Base-by-base conservation (phyloP, 2,888 invertebrate genomes). In the Aethes cnicana region DNA sequence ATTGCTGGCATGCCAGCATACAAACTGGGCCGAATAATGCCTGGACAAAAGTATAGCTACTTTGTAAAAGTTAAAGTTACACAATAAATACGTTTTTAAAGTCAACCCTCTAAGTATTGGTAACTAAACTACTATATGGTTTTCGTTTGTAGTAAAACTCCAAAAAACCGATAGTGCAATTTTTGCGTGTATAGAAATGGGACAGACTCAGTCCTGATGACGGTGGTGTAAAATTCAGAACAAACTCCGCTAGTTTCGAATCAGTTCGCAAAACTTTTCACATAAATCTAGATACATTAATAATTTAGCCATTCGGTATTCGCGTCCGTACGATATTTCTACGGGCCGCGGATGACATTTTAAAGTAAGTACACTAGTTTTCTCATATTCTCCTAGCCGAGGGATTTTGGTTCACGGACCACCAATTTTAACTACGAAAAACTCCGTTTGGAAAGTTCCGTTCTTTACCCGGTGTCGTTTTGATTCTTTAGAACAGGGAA, bases 281-380 rank as follows among this genome's bases (percentile, higher is more conserved):
- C 78, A 82, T 83, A 81, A 82, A 81, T 81, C 73, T 73, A 61
- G 68, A 63, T 69, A 72, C 73, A 73, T 75, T 77, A 77, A 79
- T 79, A 81, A 76, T 80, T 77, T 74, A 75, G 65, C 67, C 64
- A 72, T 80, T 75, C 64, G 62, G 68, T 69, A 66, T 71, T 67
- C 62, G 56, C 47, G 52, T 39, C 48, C 57, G 54, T 59, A 52
- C 56, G 64, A 59, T 44, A 37, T 63, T 68, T 66, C 62, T 46
- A 57, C 33, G 32, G 41, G 52, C 57, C 63, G 58, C 54, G 26
- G 58, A 59, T 30, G 17, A 53, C 35, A 41, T 53, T 47, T 55
- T n/a, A n/a, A n/a, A n/a, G n/a, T n/a, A 54, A 49, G 41, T 53
- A 55, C 23, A 44, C 12, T n/a, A 52, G 32, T 46, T 52, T 44